Conservation (phyloP, 2,888 invertebrate genomes). For the Pristionchus entomophagus region DNA sequence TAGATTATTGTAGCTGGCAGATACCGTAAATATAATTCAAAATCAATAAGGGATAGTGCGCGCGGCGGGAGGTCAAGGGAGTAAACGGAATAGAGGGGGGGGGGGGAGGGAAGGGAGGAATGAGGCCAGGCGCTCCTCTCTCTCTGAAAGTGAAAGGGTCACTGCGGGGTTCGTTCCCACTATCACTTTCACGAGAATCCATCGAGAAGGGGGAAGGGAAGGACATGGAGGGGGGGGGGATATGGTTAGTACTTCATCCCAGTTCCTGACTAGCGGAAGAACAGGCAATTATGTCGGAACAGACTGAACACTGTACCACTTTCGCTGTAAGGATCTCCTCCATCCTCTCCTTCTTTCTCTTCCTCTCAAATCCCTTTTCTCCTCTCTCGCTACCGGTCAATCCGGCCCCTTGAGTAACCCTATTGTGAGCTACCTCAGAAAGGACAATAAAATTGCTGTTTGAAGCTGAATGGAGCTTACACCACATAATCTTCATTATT, state of each 20-base stretch:
- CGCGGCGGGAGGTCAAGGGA: not conserved
- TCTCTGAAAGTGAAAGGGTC: not conserved
- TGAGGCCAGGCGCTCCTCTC: not conserved
- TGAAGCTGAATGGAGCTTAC: not conserved
- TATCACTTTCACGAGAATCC: too few species aligned
- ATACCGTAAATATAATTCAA: too few species aligned
- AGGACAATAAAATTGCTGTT: not conserved
- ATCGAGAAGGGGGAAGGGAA: too few species aligned
- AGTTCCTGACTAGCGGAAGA: too few species aligned
- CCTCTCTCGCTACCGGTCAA: slow-evolving; percentile 5
- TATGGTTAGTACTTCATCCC: too few species aligned
- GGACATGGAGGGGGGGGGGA: too few species aligned
- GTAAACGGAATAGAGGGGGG: not conserved
- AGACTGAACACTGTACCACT: too few species aligned
- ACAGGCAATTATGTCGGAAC: too few species aligned
- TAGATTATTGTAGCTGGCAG: too few species aligned
- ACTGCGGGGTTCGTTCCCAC: too few species aligned
- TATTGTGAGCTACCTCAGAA: not conserved
- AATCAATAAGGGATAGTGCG: too few species aligned
- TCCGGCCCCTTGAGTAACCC: slow-evolving; percentile 17
- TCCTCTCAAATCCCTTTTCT: slow-evolving; percentile 10
- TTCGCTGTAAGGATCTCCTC: slow-evolving; percentile 26
- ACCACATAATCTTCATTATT: not conserved
- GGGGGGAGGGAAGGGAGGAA: not conserved
- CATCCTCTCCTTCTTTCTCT: slow-evolving; percentile 8